These are phyloP conservation scores for Peromyscus californicus DNA, from an alignment of 2,113 vertebrate species.

Conservation along the genomic window DNA sequence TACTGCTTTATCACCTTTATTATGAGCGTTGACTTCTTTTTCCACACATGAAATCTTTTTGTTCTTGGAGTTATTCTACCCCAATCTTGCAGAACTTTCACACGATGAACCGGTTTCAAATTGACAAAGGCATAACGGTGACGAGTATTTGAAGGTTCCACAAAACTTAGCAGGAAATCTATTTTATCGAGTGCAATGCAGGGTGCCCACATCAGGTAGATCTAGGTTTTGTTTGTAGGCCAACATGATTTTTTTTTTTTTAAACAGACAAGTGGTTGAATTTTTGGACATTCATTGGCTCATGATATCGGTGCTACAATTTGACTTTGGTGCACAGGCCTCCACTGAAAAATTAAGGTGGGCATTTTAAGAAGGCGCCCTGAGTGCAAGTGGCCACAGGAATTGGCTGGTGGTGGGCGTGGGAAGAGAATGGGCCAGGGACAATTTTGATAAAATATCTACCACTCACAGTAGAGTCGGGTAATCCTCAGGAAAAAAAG, in stretches of 20 bases:
- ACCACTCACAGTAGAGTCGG: background rate
- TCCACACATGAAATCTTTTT: slow-evolving; percentile 2
- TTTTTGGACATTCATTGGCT: background rate
- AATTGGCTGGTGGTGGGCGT: background rate
- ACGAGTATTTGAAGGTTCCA: background rate
- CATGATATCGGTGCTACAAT: background rate
- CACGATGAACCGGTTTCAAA: slow-evolving; percentile 11
- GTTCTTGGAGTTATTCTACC: background rate
- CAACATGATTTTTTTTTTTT: slow-evolving; percentile 6
- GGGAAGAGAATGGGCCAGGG: too few relatives aligned
- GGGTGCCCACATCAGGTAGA: background rate
- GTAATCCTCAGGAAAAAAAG: background rate
- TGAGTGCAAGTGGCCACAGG: background rate
- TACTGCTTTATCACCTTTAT: slow-evolving; percentile 40
- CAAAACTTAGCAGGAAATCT: background rate
- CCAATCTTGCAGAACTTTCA: background rate
- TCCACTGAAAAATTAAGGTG: background rate
- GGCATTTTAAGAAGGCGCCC: background rate
- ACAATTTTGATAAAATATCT: background rate
- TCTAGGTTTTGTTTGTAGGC: slow-evolving; percentile 29
- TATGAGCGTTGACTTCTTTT: background rate
- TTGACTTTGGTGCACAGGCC: slow-evolving; percentile 5
- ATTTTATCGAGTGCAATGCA: background rate
- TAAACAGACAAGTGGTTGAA: background rate
- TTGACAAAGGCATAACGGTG: background rate